Conservation (phyloP, 2,888 invertebrate species). For the Halictus ligatus region DNA sequence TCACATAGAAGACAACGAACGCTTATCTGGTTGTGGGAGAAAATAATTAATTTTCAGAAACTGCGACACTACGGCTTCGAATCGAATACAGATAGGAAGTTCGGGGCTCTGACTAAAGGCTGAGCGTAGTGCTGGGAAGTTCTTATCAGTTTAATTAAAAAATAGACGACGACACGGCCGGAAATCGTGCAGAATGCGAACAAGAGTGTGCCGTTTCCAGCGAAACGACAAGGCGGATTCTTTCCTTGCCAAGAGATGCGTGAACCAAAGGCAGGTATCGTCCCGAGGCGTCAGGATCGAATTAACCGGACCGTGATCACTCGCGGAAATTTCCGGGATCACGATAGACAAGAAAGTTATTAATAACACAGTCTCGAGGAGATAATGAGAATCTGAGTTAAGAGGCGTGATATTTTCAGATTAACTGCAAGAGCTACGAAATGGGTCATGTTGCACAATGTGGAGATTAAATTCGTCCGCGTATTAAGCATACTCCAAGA, state of each 20-base stretch:
- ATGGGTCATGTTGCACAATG: constrained; percentile 11
- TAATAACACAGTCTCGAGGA: constrained; percentile 21
- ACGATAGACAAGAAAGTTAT: constrained; percentile 13
- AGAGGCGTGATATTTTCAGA: constrained; percentile 38
- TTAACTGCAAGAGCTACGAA: constrained; percentile 12
- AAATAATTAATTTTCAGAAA: neutral
- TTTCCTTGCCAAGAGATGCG: neutral
- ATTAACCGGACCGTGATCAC: constrained; percentile 1
- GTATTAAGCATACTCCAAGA: constrained; percentile 19
- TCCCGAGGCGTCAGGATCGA: neutral
- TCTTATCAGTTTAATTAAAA: constrained; percentile 11
- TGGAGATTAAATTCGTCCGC: constrained; percentile 29
- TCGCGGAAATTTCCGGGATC: neutral
- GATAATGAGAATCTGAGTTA: constrained; percentile 37
- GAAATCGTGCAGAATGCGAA: neutral
- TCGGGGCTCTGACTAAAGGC: neutral
- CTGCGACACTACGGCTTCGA: neutral
- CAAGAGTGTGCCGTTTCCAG: neutral
- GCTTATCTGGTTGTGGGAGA: neutral
- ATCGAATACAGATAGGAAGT: neutral
- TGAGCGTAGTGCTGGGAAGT: neutral
- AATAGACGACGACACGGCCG: neutral
- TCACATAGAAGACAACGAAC: neutral
- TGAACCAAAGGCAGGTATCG: neutral
- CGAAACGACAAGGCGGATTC: neutral